Evolutionary conservation across 2,113 vertebrate genomes (phyloP).

Genomic region (Poeciliopsis retropinna): DNA sequence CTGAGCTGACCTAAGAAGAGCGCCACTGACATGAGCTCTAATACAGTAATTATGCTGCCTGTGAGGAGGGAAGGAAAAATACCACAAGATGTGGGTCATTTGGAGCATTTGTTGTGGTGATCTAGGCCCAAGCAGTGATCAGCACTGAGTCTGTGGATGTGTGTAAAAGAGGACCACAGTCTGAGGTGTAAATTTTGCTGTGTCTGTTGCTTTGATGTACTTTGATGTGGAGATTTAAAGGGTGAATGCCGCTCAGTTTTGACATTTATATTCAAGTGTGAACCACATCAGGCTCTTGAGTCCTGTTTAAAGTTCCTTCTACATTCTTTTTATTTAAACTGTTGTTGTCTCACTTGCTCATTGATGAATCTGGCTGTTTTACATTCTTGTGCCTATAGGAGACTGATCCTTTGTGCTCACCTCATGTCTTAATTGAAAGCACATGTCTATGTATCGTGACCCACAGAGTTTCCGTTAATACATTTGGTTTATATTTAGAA

Average conservation of each 20-base stretch:
- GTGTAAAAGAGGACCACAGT: constrained; percentile 13
- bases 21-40: constrained; percentile 56
- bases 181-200: constrained; percentile 34
- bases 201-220: constrained; percentile 32
- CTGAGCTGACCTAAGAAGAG: constrained; percentile 59
- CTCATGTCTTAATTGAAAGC: constrained; percentile 3
- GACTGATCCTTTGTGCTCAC: background rate
- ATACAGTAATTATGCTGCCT: constrained; percentile 60
- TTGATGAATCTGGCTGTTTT: background rate
- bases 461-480: background rate
- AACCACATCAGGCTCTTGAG: constrained; percentile 2
- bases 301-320: constrained; percentile 3
- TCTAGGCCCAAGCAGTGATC: constrained; percentile 10
- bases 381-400: background rate
- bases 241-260: constrained; percentile 12
- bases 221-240: constrained; percentile 47
- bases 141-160: background rate
- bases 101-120: constrained; percentile 10
- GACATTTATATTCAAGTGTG: constrained; percentile 1
- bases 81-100: constrained; percentile 50
- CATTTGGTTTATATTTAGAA: background rate
- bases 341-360: constrained; percentile 1
- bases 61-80: constrained; percentile 30
- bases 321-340: background rate
- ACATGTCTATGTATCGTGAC: background rate